Conservation (phyloP, 2,888 invertebrate species). For the Dioctria rufipes region DNA sequence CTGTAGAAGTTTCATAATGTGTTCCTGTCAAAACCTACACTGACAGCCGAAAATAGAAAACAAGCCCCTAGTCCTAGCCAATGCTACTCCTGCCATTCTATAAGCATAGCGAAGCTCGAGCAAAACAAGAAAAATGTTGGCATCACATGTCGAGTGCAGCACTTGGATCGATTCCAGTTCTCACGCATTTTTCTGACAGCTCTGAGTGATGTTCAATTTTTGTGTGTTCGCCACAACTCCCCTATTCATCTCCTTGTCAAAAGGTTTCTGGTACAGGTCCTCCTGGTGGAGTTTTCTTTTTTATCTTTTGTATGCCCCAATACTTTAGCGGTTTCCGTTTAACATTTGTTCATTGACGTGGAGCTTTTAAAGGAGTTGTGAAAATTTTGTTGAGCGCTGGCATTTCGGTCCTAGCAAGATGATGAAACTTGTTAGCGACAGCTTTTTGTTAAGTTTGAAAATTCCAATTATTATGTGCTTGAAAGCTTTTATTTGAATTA, state of each 20-base stretch:
- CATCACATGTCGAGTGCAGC: conserved; percentile 53
- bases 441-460: conserved; percentile 33
- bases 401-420: conserved; percentile 27
- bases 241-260: conserved; percentile 51
- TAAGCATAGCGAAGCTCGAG: neutral
- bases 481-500: conserved; percentile 6
- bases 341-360: conserved; percentile 41
- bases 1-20: neutral
- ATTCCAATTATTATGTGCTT: conserved; percentile 42
- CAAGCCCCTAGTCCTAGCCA: conserved; percentile 7
- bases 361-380: conserved; percentile 43
- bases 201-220: conserved; percentile 59
- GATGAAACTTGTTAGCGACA: conserved; percentile 45
- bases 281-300: conserved; percentile 12
- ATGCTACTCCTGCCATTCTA: neutral
- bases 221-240: conserved; percentile 24
- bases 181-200: conserved; percentile 59
- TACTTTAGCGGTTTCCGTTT: conserved; percentile 36
- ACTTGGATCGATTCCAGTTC: conserved; percentile 55
- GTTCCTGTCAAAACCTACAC: neutral
- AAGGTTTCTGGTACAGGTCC: conserved; percentile 27
- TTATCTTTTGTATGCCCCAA: neutral
- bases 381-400: conserved; percentile 26
- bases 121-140: conserved; percentile 49
- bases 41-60: conserved; percentile 14